These are phyloP conservation scores for Nerophis lumbriciformis DNA, from an alignment of 2,113 vertebrate genomes.

Conservation along the genomic window DNA sequence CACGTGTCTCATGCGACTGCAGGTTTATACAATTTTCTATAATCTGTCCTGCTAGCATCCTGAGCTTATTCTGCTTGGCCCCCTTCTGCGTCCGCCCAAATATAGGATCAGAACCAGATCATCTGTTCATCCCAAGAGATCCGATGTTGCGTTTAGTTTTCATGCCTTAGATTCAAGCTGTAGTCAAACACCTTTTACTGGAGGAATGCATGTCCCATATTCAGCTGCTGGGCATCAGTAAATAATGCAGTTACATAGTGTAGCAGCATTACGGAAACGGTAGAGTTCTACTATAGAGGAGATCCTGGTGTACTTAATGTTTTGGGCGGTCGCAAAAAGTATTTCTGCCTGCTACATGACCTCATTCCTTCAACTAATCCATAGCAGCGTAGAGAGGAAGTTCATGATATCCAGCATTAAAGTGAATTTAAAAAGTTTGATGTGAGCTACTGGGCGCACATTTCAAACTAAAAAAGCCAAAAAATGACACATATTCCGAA, in stretches of 20 bases:
- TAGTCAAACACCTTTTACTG: neutral
- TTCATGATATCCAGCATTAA: slow-evolving; percentile 54
- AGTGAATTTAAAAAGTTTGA: slow-evolving; percentile 38
- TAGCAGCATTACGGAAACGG: too few species aligned
- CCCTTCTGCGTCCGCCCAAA: slow-evolving; percentile 54
- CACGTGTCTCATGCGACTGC: slow-evolving; percentile 46
- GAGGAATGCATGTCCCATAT: too few species aligned
- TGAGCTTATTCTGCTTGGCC: slow-evolving; percentile 54
- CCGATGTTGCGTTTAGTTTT: slow-evolving; percentile 47
- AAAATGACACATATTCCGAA: slow-evolving; percentile 46
- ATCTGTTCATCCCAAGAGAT: slow-evolving; percentile 47
- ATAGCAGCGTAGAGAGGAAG: slow-evolving; percentile 27
- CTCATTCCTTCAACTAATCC: slow-evolving; percentile 62
- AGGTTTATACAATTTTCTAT: slow-evolving; percentile 50
- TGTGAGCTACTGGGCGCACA: slow-evolving; percentile 18
- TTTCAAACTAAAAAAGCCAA: slow-evolving; percentile 18
- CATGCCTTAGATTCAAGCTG: slow-evolving; percentile 40
- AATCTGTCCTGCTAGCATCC: slow-evolving; percentile 52
- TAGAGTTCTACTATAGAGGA: too few species aligned
- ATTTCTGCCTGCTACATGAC: slow-evolving; percentile 47
- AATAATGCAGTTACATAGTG: too few species aligned
- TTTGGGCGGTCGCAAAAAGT: too few species aligned
- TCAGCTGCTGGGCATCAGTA: too few species aligned
- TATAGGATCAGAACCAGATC: slow-evolving; percentile 65
- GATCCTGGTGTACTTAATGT: too few species aligned